Base-by-base conservation (phyloP, 2,888 invertebrate species). In the Nesidiocoris tenuis region DNA sequence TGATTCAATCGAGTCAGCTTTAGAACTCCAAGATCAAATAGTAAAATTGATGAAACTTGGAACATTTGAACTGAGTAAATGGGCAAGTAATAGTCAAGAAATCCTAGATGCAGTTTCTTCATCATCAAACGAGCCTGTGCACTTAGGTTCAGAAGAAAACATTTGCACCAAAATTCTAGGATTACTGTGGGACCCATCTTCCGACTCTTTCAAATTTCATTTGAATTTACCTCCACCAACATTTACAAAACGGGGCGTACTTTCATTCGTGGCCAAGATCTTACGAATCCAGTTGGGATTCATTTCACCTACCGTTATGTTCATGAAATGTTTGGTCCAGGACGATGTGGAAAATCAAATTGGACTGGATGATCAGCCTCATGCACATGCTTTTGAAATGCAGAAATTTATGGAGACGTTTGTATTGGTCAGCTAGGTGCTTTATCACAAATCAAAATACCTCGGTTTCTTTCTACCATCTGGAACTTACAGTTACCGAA, bases 41-140 rank as follows among this genome's bases (percentile, higher is more conserved):
- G 12, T 39, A 3, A 12, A 39, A 12, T 39, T 7, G 21, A 39
- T 74, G 18, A 9, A 24, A 2, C 16, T 21, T n/a, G 74, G 74
- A 1, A 22, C 59, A 1, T 77, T 77, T 56, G 39, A 66, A n/a
- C 56, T 75, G 0, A 17, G 77, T 16, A 77, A 77, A 68, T 77
- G 74, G 74, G 25, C 55, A 2, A 71, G 64, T 16, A 75, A 77
- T 24, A 21, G 24, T 2, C 24, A 25, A 12, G 12, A 71, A 54
- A 9, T 54, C 12, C 54, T 54, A 54, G 7, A 9, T 54, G n/a
- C 57, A 2, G 18, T 17, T 57, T 18, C 57, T 12, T 17, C 18
- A 17, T 57, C 57, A 57, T 57, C 18, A n/a, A n/a, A n/a, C n/a
- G 55, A 16, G 16, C 16, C 12, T 7, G 17, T 23, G n/a, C 59